These are phyloP conservation scores for Paradoxurus hermaphroditus DNA, from an alignment of 2,113 vertebrate genomes.

Conservation along the genomic window DNA sequence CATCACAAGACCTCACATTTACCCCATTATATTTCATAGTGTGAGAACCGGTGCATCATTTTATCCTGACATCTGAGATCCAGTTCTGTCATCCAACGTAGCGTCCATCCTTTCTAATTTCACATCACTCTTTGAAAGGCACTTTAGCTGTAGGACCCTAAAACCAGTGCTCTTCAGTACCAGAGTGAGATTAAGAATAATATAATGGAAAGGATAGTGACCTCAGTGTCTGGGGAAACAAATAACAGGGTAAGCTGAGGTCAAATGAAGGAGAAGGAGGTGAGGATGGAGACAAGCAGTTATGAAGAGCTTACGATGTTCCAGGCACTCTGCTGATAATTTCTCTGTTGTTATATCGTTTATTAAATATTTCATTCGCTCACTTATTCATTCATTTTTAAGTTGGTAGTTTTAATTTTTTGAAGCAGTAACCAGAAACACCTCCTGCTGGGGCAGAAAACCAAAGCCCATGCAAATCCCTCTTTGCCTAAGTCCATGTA, in stretches of 20 bases:
- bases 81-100: conserved; percentile 15
- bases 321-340: not conserved
- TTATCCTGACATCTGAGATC: not conserved
- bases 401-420: not conserved
- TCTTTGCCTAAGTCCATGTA: not conserved
- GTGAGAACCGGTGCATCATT: not conserved
- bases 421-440: not conserved
- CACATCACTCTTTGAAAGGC: not conserved
- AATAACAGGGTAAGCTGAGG: not conserved
- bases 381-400: not conserved
- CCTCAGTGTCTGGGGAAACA: not conserved
- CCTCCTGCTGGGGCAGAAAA: not conserved
- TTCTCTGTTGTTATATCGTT: not conserved
- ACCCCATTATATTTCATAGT: not conserved
- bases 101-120: conserved; percentile 23
- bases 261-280: not conserved
- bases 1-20: not conserved
- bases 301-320: not conserved
- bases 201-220: not conserved
- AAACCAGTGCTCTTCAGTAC: conserved; percentile 21
- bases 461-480: not conserved
- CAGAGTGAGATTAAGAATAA: not conserved
- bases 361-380: conserved; percentile 23
- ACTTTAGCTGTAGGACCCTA: not conserved
- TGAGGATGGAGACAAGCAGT: not conserved